Conservation (phyloP, 2,113 vertebrate species). For the Carlito syrichta region DNA sequence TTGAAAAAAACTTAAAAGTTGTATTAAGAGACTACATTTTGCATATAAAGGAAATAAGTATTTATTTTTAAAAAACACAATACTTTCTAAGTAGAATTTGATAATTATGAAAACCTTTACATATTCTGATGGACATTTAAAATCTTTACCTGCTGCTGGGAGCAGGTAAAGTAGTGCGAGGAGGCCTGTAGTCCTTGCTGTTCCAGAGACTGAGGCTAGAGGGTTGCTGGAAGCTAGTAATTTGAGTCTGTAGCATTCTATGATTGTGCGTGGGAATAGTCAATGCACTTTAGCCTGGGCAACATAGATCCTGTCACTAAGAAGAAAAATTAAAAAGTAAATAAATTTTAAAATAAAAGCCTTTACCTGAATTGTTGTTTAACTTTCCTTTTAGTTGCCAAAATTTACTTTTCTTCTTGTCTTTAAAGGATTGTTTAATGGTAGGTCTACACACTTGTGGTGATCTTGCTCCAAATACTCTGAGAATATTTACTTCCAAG, state of each 20-base stretch:
- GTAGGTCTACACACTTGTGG: constrained; percentile 98
- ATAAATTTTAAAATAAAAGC: not conserved
- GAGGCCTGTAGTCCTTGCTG: not conserved
- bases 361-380: not conserved
- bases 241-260: not conserved
- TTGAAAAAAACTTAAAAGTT: not conserved
- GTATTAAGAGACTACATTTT: constrained; percentile 7
- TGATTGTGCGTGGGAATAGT: not conserved
- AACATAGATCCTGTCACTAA: not conserved
- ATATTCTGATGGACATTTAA: not conserved
- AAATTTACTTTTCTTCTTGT: constrained; percentile 15
- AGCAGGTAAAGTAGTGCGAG: not conserved
- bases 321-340: not conserved
- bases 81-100: not conserved
- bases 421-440: constrained; percentile 89
- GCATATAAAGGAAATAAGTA: not conserved
- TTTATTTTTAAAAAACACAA: not conserved
- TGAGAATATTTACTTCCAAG: constrained; percentile 91
- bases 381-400: not conserved
- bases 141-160: not conserved
- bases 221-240: not conserved
- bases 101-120: not conserved
- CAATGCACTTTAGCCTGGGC: not conserved
- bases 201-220: not conserved
- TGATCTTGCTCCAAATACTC: constrained; percentile 90